Evolutionary conservation across 64 coral and sea anemone species (phyloP).

Genomic region (Trachythela sp.): DNA sequence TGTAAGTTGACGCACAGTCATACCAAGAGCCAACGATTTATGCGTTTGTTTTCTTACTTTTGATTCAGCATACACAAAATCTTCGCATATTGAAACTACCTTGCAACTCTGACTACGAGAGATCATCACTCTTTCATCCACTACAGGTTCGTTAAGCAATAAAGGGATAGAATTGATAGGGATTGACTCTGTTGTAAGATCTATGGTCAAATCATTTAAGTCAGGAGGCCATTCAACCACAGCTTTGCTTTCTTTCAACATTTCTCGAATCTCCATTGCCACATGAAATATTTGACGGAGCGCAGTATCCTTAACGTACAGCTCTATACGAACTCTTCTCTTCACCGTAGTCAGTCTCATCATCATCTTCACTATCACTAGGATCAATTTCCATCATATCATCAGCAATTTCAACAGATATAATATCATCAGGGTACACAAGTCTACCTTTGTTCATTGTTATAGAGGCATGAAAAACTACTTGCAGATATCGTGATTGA

Average conservation of each 20-base stretch:
- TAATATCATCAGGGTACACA: not conserved
- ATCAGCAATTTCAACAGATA: constrained; percentile 1
- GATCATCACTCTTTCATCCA: not conserved
- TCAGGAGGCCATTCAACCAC: not conserved
- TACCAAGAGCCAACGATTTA: constrained; percentile 33
- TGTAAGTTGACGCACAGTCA: constrained; percentile 20
- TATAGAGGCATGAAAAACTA: constrained; percentile 27
- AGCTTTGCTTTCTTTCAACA: not conserved
- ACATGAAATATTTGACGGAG: not conserved
- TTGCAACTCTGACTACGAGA: constrained; percentile 1
- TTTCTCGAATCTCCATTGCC: constrained; percentile 1
- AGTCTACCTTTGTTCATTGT: constrained; percentile 4
- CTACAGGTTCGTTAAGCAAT: constrained; percentile 6
- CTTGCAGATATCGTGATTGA: constrained; percentile 1
- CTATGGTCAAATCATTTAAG: not conserved
- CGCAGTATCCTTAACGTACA: not conserved
- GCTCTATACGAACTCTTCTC: not conserved
- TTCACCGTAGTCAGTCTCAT: not conserved
- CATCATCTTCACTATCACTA: not conserved
- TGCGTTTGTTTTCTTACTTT: constrained; percentile 26
- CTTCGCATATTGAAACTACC: constrained; percentile 15
- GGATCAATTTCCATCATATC: not conserved
- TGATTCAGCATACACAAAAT: constrained; percentile 26
- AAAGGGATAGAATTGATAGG: constrained; percentile 19
- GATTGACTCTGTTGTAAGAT: not conserved